Base-by-base conservation (phyloP, 2,113 vertebrate species). In the Daubentonia madagascariensis region DNA sequence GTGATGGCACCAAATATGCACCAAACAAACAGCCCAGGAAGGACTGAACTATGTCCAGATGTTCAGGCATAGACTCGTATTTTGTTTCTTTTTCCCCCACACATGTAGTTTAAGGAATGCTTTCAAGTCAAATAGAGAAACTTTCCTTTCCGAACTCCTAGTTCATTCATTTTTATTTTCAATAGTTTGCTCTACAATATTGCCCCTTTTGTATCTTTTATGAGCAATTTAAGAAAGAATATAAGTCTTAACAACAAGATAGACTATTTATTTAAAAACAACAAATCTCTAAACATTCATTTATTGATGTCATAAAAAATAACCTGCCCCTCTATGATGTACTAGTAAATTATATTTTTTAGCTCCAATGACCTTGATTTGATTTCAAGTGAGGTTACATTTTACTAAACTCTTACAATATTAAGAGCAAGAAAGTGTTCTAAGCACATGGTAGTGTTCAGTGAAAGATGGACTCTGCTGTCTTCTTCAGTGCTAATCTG, bases 401-500 rank as follows among this genome's bases (percentile, higher is more conserved):
- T 40, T 45, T 6, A 16, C 75, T 50, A 3, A 73, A n/a, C 95
- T 57, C 54, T 40, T 25, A 48, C 14, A 57, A 37, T 1, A 6
- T 1, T 3, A 3, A 32, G 23, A 32, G 32, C 16, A 1, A 43
- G 40, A 10, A 13, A 7, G 35, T 40, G 68, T 54, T 20, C 10
- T 0, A 9, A 10, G 12, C 28, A 4, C 20, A 30, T 20, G 16
- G 9, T 2, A 14, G 8, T 0, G 2, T 37, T 14, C 3, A 30
- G 4, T 7, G 43, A 22, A n/a, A 3, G 17, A 20, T 0, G 12
- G 11, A 2, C 4, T 37, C 35, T 50, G 54, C 22, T 6, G 8
- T 28, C 18, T 0, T 0, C 13, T 0, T 0, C 3, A 6, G 6
- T 11, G 84, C 72, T 40, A 4, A 1, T 35, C 43, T 0, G 16